Base-by-base conservation (phyloP, 2,888 invertebrate species). In the Prionchulus punctatus region DNA sequence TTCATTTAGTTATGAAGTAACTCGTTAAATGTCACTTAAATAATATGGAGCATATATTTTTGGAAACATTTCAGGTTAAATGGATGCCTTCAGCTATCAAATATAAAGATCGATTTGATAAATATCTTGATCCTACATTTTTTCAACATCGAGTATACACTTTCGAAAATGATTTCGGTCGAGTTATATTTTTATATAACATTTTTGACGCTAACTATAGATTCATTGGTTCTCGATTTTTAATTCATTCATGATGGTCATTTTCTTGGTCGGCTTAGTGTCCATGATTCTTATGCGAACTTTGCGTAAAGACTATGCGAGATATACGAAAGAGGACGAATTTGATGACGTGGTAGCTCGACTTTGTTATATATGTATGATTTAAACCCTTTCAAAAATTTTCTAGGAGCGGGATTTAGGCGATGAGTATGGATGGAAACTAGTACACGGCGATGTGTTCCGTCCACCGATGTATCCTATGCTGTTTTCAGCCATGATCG, bases 161-260 rank as follows among this genome's bases (percentile, higher is more conserved):
- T n/a, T 7, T 12, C n/a, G n/a, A n/a, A n/a, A n/a, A n/a, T n/a
- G n/a, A n/a, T n/a, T n/a, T n/a, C n/a, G n/a, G n/a, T n/a, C n/a
- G n/a, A n/a, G n/a, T n/a, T n/a, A n/a, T n/a, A n/a, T n/a, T n/a
- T n/a, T n/a, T n/a, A n/a, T n/a, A 36, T 7, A 7, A 45, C 53
- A 73, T 2, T 47, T 63, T 67, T 55, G 36, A 36, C 36, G 36
- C 12, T 36, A 12, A 53, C 63, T 67, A 54, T 75, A 91, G 81
- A 96, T 96, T 66, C 96, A 98, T 73, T 98, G 96, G 96, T 98
- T 98, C 73, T 96, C 94, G 70, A 98, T 98, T 65, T 98, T 98
- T 74, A 98, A 98, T 72, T 94, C 92, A 70, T 96, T 98, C 71
- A 98, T 98, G 96, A 98, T 98, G 96, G 96, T 98, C 0, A 94